phyloP scores from a whole-genome alignment of 2,113 vertebrate species.

The Coregonus clupeaformis region DNA sequence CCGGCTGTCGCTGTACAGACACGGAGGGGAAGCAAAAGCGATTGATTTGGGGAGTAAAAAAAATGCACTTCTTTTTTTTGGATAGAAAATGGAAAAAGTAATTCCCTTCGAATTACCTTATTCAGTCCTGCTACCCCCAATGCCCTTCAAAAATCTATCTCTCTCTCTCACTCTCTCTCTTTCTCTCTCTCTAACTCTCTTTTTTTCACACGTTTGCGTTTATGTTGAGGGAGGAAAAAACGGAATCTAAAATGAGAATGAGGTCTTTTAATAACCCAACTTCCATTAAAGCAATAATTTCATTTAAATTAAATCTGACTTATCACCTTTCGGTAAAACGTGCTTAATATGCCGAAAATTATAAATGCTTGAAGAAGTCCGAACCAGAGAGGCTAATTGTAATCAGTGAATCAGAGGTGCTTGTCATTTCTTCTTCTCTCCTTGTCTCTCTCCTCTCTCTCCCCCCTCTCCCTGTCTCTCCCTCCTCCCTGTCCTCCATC shows the following conservation, averaged over 20 bases:
- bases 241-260: constrained; percentile 96
- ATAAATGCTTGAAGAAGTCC: constrained; percentile 99
- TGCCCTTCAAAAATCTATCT: constrained; percentile 92
- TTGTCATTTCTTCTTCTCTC: constrained; percentile 76
- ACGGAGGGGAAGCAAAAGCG: constrained; percentile 87
- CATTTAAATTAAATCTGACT: constrained; percentile 99
- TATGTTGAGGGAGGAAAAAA: constrained; percentile 76
- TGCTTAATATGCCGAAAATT: constrained; percentile 99
- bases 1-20: constrained; percentile 86
- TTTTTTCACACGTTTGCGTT: constrained; percentile 87
- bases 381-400: constrained; percentile 99
- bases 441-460: neutral
- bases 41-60: constrained; percentile 89
- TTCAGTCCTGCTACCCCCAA: constrained; percentile 99
- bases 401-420: constrained; percentile 99
- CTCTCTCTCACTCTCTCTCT: constrained; percentile 66
- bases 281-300: constrained; percentile 99
- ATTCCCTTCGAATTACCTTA: constrained; percentile 99
- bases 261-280: constrained; percentile 99
- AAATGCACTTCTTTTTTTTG: constrained; percentile 78
- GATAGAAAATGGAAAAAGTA: constrained; percentile 95
- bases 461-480: constrained; percentile 67
- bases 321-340: constrained; percentile 99
- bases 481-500: constrained; percentile 57
- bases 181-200: constrained; percentile 62